Base-by-base conservation (phyloP, 2,797 vertebrate genomes). In the Falco berigora region DNA sequence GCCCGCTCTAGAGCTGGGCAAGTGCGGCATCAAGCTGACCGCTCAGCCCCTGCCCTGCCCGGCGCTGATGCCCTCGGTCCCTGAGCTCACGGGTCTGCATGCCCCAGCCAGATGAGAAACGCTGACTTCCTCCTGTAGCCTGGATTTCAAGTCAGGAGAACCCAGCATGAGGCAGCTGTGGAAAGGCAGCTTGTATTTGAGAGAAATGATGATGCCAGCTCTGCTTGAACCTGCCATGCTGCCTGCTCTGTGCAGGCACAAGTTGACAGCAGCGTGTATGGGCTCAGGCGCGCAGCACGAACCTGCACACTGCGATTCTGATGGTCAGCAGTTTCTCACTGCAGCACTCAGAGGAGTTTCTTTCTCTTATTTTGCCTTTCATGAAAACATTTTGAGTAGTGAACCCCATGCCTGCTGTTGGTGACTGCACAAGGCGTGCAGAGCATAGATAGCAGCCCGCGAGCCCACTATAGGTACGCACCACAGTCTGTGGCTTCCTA, bases 21-120 rank as follows among this genome's bases (percentile, higher is more conserved):
- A 55, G 4, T 2, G 4, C 0, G 1, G 5, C n/a, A 38, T 62
- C 4, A 8, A 79, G 40, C 46, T 0, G 0, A 9, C n/a, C 0
- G 0, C 62, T 78, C 2, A 2, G 11, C 47, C 61, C 17, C 25
- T 24, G n/a, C 14, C 38, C 58, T 58, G 49, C 36, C 8, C 0
- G 1, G n/a, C 10, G 19, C 61, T 6, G 5, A 14, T 38, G 52
- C 14, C 32, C 49, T 61, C 0, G 0, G 11, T 24, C 24, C 69
- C 17, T 0, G 2, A 9, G 36, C 17, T 12, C 6, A 6, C 10
- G 9, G 27, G 9, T 62, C 75, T 83, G 32, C 30, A 2, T 1
- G 14, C 6, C 50, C 18, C 34, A 49, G n/a, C 22, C 77, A 12
- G 59, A n/a, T 5, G 12, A 59, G 56, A 36, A 50, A 49, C 7